These are phyloP conservation scores for Ametastegia equiseti DNA, from an alignment of 2,888 invertebrate species.

Conservation along the genomic window DNA sequence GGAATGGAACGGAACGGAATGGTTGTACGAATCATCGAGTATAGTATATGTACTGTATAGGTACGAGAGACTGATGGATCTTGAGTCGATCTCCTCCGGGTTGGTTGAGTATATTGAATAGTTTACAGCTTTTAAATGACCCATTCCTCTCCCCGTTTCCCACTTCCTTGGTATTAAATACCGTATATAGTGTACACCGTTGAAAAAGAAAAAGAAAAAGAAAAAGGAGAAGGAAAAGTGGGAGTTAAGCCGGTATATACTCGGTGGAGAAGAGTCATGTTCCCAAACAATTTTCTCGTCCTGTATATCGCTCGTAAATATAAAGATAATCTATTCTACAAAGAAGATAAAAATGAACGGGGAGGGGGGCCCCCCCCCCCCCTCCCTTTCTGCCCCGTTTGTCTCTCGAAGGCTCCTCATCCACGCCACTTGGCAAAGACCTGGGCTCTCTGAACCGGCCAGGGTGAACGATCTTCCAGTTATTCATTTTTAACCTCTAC, in stretches of 20 bases:
- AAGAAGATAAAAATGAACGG: constrained; percentile 73
- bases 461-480: constrained; percentile 72
- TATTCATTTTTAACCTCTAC: constrained; percentile 74
- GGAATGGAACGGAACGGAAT: background rate
- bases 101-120: constrained; percentile 67
- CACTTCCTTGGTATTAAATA: background rate
- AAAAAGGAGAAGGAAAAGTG: background rate
- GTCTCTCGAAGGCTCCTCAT: constrained; percentile 21
- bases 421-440: background rate
- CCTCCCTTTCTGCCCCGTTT: no score
- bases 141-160: background rate
- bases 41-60: background rate
- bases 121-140: constrained; percentile 73
- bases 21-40: background rate
- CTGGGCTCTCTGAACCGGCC: constrained; percentile 17
- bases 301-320: constrained; percentile 74
- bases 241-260: background rate
- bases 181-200: background rate
- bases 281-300: constrained; percentile 74
- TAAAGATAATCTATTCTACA: constrained; percentile 75
- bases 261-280: constrained; percentile 59
- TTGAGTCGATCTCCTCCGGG: background rate
- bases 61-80: background rate
- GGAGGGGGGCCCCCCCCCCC: constrained; percentile 53
- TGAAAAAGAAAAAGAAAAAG: background rate